Evolutionary conservation across 2,797 vertebrate species (phyloP).

Genomic region (Myotis pilosus): DNA sequence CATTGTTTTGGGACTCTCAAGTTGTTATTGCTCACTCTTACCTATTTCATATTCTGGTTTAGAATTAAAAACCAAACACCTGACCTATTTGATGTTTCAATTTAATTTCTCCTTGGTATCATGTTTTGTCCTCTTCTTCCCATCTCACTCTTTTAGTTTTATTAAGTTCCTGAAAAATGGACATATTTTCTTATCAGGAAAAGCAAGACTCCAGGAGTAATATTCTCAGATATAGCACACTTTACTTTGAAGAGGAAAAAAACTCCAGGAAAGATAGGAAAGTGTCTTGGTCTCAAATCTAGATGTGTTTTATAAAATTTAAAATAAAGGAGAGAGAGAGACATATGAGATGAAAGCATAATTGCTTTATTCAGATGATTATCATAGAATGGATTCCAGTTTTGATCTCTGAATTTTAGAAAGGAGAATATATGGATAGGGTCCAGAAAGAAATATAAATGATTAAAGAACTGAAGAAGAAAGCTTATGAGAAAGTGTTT

Average conservation of each 20-base stretch:
- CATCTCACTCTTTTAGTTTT: neutral
- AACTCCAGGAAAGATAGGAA: neutral
- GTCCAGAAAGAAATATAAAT: neutral
- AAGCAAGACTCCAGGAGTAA: neutral
- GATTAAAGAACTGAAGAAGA: slow-evolving; percentile 22
- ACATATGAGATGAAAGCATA: neutral
- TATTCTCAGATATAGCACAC: neutral
- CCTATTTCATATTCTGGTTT: neutral
- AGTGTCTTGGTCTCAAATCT: neutral
- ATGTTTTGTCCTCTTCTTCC: neutral
- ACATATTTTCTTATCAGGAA: neutral
- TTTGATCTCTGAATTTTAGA: slow-evolving; percentile 47
- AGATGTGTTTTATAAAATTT: neutral
- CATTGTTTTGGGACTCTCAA: neutral
- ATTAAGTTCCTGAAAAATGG: neutral
- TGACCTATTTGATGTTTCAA: neutral
- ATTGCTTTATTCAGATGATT: slow-evolving; percentile 18
- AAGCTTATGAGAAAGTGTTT: neutral
- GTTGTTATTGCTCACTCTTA: neutral
- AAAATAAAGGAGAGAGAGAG: neutral
- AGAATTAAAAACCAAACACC: neutral
- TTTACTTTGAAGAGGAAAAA: neutral
- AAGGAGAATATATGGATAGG: slow-evolving; percentile 12
- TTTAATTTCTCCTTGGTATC: neutral
- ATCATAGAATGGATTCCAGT: slow-evolving; percentile 13